Base-by-base conservation (phyloP, 2,888 invertebrate species). In the Chrysopilus asiliformis region DNA sequence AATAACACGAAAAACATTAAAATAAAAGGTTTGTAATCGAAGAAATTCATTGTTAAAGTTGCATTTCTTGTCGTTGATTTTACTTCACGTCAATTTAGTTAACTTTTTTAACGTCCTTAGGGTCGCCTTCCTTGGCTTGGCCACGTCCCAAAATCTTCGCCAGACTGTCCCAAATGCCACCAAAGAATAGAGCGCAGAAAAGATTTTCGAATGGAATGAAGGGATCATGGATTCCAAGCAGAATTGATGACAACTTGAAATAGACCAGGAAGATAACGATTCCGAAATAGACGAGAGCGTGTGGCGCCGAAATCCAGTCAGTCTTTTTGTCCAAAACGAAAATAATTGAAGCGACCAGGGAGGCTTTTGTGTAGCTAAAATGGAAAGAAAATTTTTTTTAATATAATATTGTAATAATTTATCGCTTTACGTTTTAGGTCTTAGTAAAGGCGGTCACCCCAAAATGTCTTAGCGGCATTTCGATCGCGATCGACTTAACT, bases 131-230 rank as follows among this genome's bases (percentile, higher is more conserved):
- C 58, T 84, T 85, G 25, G 73, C 72, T 60, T 81, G 82, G 37
- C 80, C 83, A 53, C 77, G 77, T 52, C 86, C 81, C 48, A 93
- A 72, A 42, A 93, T 77, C 60, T 85, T 83, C 43, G 86, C 84
- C 54, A 97, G 70, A 24, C 93, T 91, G 67, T 99, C 98, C 87
- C 94, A 95, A 59, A 98, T 85, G 36, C 98, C 98, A 26, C 98
- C 98, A 65, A 98, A 77, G 70, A 91, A 91, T 34, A 95, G 67
- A 15, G 95, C 93, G 60, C 94, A 97, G 68, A 89, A 83, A 39
- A 99, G 70, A 64, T 99, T 99, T 70, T 99, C 98, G 59, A 98
- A 93, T 10, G 98, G 98, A 53, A 91, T 79, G 67, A 99, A 97
- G 25, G 98, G 98, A 70, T 99, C 98, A 58, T 93, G 91, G 53